These are phyloP conservation scores for Centropus unirufus DNA, from an alignment of 2,113 vertebrate species.

Conservation along the genomic window DNA sequence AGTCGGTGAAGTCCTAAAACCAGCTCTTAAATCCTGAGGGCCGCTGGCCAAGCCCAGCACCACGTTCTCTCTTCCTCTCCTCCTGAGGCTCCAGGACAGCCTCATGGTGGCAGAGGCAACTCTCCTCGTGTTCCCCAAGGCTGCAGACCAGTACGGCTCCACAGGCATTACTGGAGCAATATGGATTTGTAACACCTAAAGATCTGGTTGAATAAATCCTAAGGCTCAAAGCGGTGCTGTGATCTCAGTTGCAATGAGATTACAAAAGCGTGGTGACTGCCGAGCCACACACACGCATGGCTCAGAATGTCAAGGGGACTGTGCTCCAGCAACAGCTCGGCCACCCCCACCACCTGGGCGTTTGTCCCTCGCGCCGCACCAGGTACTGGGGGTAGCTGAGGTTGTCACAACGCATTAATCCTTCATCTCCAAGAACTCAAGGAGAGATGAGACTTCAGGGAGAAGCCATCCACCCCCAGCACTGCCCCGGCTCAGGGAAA, in stretches of 20 bases:
- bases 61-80: not conserved
- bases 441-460: not conserved
- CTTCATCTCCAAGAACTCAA: not conserved
- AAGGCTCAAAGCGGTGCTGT: not conserved
- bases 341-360: not conserved
- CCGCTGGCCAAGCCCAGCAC: not conserved
- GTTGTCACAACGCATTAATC: not conserved
- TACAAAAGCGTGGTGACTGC: not conserved
- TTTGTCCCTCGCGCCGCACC: not conserved
- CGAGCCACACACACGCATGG: not conserved
- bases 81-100: not conserved
- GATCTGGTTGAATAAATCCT: not conserved
- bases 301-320: not conserved
- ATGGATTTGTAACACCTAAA: not conserved
- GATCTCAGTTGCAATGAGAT: not conserved
- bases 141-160: not conserved
- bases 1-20: not conserved
- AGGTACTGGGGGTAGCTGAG: not conserved
- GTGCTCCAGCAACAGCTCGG: accelerated
- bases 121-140: not conserved
- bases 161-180: accelerated
- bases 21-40: not conserved
- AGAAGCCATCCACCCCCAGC: not conserved
- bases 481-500: not conserved
- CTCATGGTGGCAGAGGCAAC: not conserved